Evolutionary conservation across 2,888 invertebrate species (phyloP), one percentile per base, ranked within the genome.

Genomic region (Agonopterix subpropinquella): DNA sequence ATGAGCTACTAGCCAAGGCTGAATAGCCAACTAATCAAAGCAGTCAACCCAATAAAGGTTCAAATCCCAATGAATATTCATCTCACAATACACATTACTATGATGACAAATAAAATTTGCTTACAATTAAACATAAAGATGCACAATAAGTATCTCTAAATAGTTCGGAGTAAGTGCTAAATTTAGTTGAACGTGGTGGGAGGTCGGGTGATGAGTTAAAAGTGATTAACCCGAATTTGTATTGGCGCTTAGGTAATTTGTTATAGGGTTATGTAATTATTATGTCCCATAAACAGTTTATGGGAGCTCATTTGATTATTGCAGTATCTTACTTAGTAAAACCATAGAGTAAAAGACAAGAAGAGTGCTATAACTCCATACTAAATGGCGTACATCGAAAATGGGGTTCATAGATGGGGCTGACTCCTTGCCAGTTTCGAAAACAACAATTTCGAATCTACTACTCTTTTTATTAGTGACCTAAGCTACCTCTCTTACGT

Each of bases 211-310:
- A 61, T 57, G 64, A 67, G 62, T 62, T 62, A 64, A 43, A 59
- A 52, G 68, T 62, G 61, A 70, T 73, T 75, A 74, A 69, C 75
- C 75, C 52, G 61, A 64, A 73, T 73, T 39, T n/a, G 28, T 28
- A 28, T 43, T 9, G 10, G 43, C 9, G 5, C n/a, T 43, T 10
- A 18, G 9, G 9, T 43, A 43, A 18, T 43, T 18, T 18, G 18
- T 43, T 13, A 43, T 8, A 28, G 28, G 28, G 28, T 28, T 28
- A 28, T 43, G 43, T 15, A 43, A 15, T 13, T 13, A 43, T 43
- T 42, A 11, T 13, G 39, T 39, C 9, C 39, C 10, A 39, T 39
- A 5, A 28, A 28, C 5, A 7, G 28, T 28, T 28, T 28, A 28
- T 28, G 7, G 7, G 7, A 28, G 28, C 28, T 28, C 28, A 28